Evolutionary conservation across 2,888 invertebrate species (phyloP).

Genomic region (Lydus trimaculatus): DNA sequence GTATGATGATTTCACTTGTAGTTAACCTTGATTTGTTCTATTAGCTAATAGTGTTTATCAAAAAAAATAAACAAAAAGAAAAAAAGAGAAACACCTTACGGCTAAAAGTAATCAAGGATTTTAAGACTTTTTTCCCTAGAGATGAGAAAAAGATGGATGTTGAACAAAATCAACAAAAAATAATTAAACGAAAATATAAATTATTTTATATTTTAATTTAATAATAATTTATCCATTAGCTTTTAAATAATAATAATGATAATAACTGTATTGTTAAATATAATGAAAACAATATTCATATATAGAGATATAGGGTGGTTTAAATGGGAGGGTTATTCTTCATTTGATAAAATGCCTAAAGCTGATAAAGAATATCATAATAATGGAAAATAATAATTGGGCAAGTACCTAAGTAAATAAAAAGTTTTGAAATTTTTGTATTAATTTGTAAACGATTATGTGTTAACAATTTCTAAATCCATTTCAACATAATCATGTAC

Average conservation of each 20-base stretch:
- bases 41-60: not conserved
- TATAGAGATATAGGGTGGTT: too few relatives aligned
- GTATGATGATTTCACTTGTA: slow-evolving; percentile 12
- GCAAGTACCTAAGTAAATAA: not conserved
- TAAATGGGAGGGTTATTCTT: not conserved
- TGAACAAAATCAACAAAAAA: not conserved
- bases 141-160: too few relatives aligned
- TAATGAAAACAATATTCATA: not conserved
- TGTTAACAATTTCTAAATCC: not conserved
- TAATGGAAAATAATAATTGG: not conserved
- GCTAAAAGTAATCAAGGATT: not conserved
- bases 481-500: not conserved
- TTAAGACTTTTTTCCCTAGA: not conserved
- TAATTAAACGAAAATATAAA: not conserved
- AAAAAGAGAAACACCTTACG: too few relatives aligned
- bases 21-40: slow-evolving; percentile 12
- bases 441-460: not conserved
- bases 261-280: not conserved
- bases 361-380: not conserved
- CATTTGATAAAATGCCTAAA: not conserved
- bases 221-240: not conserved
- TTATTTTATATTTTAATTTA: not conserved
- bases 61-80: not conserved
- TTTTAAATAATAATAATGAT: not conserved
- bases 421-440: not conserved